Evolutionary conservation across 2,113 vertebrate species (phyloP), one percentile per base, ranked within the genome.

Genomic region (Protomyctophum bolini): DNA sequence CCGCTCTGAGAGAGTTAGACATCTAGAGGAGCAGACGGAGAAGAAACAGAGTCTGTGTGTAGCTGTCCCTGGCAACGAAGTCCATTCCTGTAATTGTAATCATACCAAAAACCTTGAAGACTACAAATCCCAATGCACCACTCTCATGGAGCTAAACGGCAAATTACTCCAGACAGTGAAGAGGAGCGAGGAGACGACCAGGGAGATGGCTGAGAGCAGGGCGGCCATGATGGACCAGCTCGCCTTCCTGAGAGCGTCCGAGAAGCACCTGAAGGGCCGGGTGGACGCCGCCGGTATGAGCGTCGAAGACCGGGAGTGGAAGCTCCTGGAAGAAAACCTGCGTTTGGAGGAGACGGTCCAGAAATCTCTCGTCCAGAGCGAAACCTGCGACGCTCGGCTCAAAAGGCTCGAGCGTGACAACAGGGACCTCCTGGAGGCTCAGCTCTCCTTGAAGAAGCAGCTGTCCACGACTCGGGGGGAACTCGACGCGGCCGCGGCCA

Each of bases 301-400:
- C 2, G 87, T 89, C 52, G 91, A 91, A 51, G 77, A 89, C 68
- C 87, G 88, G 54, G 95, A 96, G 58, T 91, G 87, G 59, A 89
- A 82, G 48, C 89, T 96, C 10, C 64, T 82, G 7, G 83, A 70
- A 0, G 85, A 94, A 75, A 95, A 94, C 83, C 83, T 75, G 63
- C 90, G 88, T 68, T 83, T 95, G 71, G 89, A 95, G 82, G 90
- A 94, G 83, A 92, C 86, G 58, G 71, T 94, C 55, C 92, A 95
- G 77, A 94, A 88, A 15, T 65, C 83, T 33, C 76, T 81, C 0
- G 72, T 82, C 6, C 88, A 93, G 68, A 93, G 79, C 63, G 90
- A 93, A 59, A 66, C 76, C 11, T 86, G 90, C 0, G 91, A 95
- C 68, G 82, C 83, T 81, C 92, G 71, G 9, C 73, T 94, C 14